Evolutionary conservation across 1,140 invertebrate species (phyloP), one percentile per base, ranked within the genome.

Genomic region (Cherax destructor): DNA sequence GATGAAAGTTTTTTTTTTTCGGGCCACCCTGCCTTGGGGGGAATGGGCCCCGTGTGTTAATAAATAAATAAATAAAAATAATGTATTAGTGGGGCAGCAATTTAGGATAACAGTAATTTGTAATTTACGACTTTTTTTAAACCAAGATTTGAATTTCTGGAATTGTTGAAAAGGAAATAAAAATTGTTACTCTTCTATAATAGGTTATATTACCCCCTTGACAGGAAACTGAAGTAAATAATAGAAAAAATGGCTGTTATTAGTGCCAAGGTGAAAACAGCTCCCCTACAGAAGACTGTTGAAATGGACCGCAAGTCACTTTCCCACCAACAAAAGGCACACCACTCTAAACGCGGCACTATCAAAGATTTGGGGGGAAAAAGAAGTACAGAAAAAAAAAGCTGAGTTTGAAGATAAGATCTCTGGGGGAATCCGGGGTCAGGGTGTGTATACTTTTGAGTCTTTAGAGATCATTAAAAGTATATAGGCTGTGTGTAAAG

Each of bases 211-310:
- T 56, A 13, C 24, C 3, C 86, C 49, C 61, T 90, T 69, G 49
- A 16, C 94, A 97, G 96, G 98, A 99, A 96, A 97, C 97, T 0
- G 98, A 99, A 94, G 96, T 99, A 83, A 98, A 98, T 86, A 99
- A 99, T 94, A 98, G 99, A n/a, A 93, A 96, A 97, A 80, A 99
- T 99, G 0, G 97, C 98, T 4, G 99, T 98, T 94, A 99, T 99
- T 24, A 99, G 99, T 95, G 97, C 98, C 0, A 99, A 99, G 94
- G 98, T 99, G 94, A 97, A 98, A 74, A 98, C 99, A 5, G 96
- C 98, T 5, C 99, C 99, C 95, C 98, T 99, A 95, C 97, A 98
- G 93, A 99, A 99, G 94, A 99, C 99, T 94, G 95, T 99, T 41
- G 97, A 99, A 94, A 97, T 97, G 13, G 97, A 98, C 0, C 96